phyloP scores from a whole-genome alignment of 1,140 invertebrate genomes.

The Trinorchestia longiramus region DNA sequence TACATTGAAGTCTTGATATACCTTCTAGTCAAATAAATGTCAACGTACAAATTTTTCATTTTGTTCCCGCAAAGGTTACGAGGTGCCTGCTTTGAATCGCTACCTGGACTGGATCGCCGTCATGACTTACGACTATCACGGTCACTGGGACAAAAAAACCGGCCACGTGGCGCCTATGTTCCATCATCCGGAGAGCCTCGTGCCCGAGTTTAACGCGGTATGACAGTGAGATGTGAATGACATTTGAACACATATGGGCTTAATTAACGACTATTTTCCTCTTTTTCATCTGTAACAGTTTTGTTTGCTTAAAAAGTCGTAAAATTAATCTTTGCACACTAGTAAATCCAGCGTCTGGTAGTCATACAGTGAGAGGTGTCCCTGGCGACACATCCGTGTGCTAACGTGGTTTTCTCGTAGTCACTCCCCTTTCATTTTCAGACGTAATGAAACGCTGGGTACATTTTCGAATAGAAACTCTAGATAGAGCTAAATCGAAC shows the following conservation, averaged over 20 bases:
- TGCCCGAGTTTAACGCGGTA: conserved; percentile 71
- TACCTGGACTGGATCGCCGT: conserved; percentile 87
- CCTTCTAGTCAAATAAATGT: no score
- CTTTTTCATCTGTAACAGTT: background rate
- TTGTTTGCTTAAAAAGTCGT: background rate
- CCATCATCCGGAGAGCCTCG: conserved; percentile 81
- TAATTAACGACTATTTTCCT: background rate
- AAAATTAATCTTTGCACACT: no score
- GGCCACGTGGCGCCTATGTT: conserved; percentile 86
- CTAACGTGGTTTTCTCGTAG: no score
- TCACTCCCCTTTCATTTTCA: no score
- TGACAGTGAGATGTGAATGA: conserved; percentile 59
- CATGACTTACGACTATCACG: conserved; percentile 89
- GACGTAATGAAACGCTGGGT: no score
- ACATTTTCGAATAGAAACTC: no score
- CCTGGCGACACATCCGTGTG: no score
- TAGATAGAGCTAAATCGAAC: no score
- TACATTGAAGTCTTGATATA: no score
- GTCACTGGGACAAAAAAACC: conserved; percentile 85
- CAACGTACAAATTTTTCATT: no score
- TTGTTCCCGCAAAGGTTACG: conserved; percentile 75
- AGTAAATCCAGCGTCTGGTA: no score
- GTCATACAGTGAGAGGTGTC: no score
- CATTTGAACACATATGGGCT: background rate
- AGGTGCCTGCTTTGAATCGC: conserved; percentile 79